Percentiles rank a stretch among this genome's conserved stretches.
These are phyloP conservation scores for Thalassaphorura encarpata DNA, from an alignment of 1,140 invertebrate species.

Conservation along the genomic window DNA sequence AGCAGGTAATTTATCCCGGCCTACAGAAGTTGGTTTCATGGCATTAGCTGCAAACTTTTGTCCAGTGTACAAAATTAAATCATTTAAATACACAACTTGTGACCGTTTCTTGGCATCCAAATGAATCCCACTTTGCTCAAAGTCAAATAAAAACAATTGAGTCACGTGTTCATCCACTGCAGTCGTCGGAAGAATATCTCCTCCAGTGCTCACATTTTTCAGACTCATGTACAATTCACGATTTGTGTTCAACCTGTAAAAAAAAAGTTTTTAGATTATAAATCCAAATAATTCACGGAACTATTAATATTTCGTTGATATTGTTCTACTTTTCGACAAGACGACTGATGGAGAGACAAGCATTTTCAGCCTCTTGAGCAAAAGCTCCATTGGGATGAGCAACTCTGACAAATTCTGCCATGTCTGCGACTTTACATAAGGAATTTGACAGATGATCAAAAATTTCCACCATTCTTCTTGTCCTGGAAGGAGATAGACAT, in stretches of 20 bases:
- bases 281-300: neutral
- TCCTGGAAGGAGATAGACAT: constrained; percentile 39
- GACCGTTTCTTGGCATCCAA: constrained; percentile 62
- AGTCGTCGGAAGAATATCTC: constrained; percentile 57
- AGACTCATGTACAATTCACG: constrained; percentile 66
- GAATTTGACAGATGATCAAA: constrained; percentile 92
- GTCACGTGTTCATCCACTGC: constrained; percentile 74
- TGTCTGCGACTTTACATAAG: constrained; percentile 87
- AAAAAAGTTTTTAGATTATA: too few relatives aligned
- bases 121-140: constrained; percentile 94
- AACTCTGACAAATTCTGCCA: constrained; percentile 87
- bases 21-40: constrained; percentile 53
- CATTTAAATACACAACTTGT: constrained; percentile 72
- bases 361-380: constrained; percentile 67
- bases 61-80: constrained; percentile 64
- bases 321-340: constrained; percentile 73
- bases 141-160: constrained; percentile 86
- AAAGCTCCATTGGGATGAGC: constrained; percentile 72
- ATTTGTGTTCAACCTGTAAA: constrained; percentile 75
- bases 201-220: constrained; percentile 53
- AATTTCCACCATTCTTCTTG: constrained; percentile 65
- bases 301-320: neutral
- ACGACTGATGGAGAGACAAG: constrained; percentile 73
- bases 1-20: constrained; percentile 54
- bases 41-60: constrained; percentile 74